Conservation (phyloP, 2,797 vertebrate species). For the Capromys pilorides region DNA sequence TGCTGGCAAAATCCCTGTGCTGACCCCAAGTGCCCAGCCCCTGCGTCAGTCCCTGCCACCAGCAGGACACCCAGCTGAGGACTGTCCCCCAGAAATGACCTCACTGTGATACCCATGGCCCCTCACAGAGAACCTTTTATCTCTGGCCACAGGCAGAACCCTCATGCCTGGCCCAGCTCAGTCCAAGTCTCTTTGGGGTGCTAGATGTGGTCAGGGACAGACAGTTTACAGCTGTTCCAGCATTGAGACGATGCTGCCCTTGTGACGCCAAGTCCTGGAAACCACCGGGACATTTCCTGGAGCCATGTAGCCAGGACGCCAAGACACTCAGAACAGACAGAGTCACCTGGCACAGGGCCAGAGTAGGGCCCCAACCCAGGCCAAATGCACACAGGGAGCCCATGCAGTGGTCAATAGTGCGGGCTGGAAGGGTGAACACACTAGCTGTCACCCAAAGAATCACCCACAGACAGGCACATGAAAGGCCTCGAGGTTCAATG, state of each 20-base stretch:
- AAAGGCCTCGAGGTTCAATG: neutral
- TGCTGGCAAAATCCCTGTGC: neutral
- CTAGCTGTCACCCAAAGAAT: neutral
- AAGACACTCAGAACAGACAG: neutral
- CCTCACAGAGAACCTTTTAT: neutral
- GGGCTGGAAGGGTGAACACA: rapidly evolving
- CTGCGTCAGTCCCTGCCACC: neutral
- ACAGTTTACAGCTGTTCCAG: neutral
- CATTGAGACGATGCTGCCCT: neutral
- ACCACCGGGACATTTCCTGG: rapidly evolving
- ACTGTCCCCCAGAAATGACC: neutral
- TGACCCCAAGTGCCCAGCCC: neutral
- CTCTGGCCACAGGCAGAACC: neutral
- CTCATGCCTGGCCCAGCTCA: neutral
- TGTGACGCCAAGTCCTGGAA: rapidly evolving
- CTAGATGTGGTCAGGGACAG: neutral
- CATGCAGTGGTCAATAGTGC: rapidly evolving
- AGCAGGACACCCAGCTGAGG: neutral
- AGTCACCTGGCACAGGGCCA: neutral
- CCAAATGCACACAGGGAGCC: neutral
- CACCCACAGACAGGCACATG: rapidly evolving
- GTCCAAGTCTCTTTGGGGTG: neutral
- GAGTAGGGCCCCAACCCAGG: too few species aligned
- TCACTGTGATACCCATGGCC: neutral
- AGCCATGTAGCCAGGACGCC: neutral